Conservation (phyloP, 2,113 vertebrate species). For the Odontesthes bonariensis region DNA sequence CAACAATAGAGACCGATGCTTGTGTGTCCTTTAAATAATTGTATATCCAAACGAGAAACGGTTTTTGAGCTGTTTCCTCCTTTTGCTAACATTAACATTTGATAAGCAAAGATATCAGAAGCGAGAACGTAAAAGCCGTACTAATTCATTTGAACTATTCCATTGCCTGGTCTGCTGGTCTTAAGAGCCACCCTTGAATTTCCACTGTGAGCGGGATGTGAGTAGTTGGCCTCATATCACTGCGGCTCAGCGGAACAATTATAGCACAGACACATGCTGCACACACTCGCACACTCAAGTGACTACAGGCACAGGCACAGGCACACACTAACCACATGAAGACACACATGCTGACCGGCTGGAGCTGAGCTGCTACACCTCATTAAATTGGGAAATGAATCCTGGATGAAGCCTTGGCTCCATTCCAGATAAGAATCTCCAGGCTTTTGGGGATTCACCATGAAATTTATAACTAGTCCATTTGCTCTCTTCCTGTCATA, state of each 20-base stretch:
- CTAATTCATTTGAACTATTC: conserved; percentile 7
- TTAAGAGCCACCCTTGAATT: conserved; percentile 39
- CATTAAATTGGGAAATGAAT: conserved; percentile 81
- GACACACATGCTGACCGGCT: conserved; percentile 49
- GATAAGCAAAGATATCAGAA: conserved; percentile 9
- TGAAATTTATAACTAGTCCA: conserved; percentile 69
- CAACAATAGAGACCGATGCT: conserved; percentile 23
- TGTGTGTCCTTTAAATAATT: conserved; percentile 19
- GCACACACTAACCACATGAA: conserved; percentile 29
- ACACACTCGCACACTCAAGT: conserved; percentile 15
- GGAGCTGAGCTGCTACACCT: conserved; percentile 69
- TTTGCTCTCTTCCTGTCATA: conserved; percentile 58
- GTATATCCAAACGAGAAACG: conserved; percentile 9
- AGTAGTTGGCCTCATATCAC: conserved; percentile 47
- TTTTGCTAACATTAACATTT: not conserved
- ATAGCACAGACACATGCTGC: conserved; percentile 38
- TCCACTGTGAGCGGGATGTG: conserved; percentile 42
- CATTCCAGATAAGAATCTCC: conserved; percentile 70
- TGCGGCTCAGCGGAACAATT: conserved; percentile 65
- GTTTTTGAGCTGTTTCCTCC: conserved; percentile 5
- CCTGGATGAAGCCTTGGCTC: conserved; percentile 62
- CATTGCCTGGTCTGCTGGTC: not conserved
- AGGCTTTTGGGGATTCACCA: conserved; percentile 54
- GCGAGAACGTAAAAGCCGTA: not conserved
- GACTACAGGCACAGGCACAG: conserved; percentile 21